Conservation (phyloP, 2,888 invertebrate genomes). For the Pachliopta kotzebuea region DNA sequence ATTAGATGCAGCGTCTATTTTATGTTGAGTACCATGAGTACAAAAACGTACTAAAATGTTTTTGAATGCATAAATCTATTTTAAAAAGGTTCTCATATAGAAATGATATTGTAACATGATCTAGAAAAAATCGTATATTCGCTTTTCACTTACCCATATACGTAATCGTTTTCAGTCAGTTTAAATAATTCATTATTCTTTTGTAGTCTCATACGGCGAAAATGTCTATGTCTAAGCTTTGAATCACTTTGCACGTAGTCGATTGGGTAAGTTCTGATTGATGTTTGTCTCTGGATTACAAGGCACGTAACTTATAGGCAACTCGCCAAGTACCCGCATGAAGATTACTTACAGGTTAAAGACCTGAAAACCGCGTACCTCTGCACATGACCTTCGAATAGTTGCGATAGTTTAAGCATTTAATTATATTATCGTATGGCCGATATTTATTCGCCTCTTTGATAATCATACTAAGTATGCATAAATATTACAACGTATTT, state of each 20-base stretch:
- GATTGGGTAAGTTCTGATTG: conserved; percentile 22
- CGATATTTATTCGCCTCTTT: background rate
- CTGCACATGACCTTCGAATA: conserved; percentile 1
- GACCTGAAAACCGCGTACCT: conserved; percentile 17
- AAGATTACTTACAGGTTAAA: conserved; percentile 18
- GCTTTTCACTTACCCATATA: background rate
- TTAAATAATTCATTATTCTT: conserved; percentile 4
- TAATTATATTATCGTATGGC: background rate
- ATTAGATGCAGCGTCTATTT: too few species aligned
- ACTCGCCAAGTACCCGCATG: conserved; percentile 18
- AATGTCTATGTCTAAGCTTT: background rate
- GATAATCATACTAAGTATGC: too few species aligned
- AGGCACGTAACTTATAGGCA: conserved; percentile 19
- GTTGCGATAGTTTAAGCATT: background rate
- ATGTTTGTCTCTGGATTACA: conserved; percentile 10
- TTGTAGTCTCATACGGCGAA: background rate
- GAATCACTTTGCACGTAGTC: conserved; percentile 4
- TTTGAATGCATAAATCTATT: too few species aligned
- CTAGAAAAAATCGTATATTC: too few species aligned
- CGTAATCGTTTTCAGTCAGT: background rate
- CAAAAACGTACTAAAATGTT: too few species aligned
- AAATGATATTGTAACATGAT: too few species aligned
- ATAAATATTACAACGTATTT: too few species aligned
- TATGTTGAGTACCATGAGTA: too few species aligned
- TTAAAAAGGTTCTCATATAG: too few species aligned